These are phyloP conservation scores for Cylloceria caligata DNA, from an alignment of 2,888 invertebrate species.

Conservation along the genomic window DNA sequence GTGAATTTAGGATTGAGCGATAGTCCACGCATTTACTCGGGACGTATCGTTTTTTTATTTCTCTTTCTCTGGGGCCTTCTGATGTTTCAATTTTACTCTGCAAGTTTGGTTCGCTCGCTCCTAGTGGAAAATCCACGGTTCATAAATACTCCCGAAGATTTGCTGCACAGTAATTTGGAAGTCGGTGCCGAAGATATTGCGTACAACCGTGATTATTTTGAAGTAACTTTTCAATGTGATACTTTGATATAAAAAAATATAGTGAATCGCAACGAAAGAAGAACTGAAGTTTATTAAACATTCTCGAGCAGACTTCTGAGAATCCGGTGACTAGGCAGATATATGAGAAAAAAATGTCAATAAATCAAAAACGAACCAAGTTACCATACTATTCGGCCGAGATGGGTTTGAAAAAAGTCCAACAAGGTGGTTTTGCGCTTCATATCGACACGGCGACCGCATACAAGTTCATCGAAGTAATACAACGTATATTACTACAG, in stretches of 20 bases:
- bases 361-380: conserved; percentile 72
- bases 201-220: conserved; percentile 80
- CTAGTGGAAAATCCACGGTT: conserved; percentile 79
- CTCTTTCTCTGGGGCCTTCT: conserved; percentile 80
- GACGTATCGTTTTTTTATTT: conserved; percentile 78
- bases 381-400: conserved; percentile 83
- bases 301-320: conserved; percentile 86
- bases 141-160: conserved; percentile 78
- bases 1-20: conserved; percentile 83
- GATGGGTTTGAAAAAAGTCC: conserved; percentile 87
- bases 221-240: conserved; percentile 69
- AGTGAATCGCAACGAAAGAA: background rate
- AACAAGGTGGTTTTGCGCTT: conserved; percentile 89
- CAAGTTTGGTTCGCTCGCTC: conserved; percentile 81
- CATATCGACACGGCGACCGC: conserved; percentile 89
- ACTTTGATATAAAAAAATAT: conserved; percentile 1
- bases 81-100: conserved; percentile 83
- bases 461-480: conserved; percentile 88
- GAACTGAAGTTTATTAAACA: background rate
- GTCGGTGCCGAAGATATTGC: conserved; percentile 80
- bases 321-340: conserved; percentile 87
- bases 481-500: conserved; percentile 29
- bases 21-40: conserved; percentile 84
- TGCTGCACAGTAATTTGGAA: conserved; percentile 79
- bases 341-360: conserved; percentile 86